Evolutionary conservation across 2,888 invertebrate genomes (phyloP).

Genomic region (Abscondita cerata): DNA sequence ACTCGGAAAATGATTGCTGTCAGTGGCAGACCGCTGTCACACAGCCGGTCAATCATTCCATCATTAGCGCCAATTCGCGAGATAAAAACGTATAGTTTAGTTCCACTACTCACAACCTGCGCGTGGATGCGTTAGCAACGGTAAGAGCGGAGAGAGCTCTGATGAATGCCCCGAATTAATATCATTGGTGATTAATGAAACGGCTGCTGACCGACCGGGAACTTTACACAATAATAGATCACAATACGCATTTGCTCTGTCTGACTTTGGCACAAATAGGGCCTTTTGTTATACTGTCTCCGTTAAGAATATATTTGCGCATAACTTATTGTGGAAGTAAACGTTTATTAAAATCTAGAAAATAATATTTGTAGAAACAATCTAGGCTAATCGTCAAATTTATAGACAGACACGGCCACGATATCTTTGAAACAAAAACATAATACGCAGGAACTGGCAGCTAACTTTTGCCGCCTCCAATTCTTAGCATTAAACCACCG

Average conservation of each 20-base stretch:
- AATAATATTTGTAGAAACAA: slow-evolving; percentile 11
- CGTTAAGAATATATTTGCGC: slow-evolving; percentile 32
- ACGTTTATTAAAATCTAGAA: slow-evolving; percentile 26
- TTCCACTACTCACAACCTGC: slow-evolving; percentile 42
- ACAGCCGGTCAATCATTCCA: slow-evolving; percentile 56
- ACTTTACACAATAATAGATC: slow-evolving; percentile 46
- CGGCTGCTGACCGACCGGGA: slow-evolving; percentile 49
- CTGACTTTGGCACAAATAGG: slow-evolving; percentile 34
- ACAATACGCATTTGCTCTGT: slow-evolving; percentile 41
- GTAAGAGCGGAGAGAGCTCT: slow-evolving; percentile 49
- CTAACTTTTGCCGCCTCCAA: slow-evolving; percentile 48
- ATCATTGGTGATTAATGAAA: slow-evolving; percentile 55
- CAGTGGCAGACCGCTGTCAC: slow-evolving; percentile 52
- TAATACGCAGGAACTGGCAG: slow-evolving; percentile 21
- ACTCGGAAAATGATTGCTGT: slow-evolving; percentile 59
- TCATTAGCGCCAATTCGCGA: slow-evolving; percentile 47
- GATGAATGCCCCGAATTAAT: slow-evolving; percentile 56
- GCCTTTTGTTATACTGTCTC: slow-evolving; percentile 33
- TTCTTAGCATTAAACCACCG: slow-evolving; percentile 52
- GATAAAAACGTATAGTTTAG: slow-evolving; percentile 39
- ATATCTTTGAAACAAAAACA: slow-evolving; percentile 20
- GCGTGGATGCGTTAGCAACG: slow-evolving; percentile 27
- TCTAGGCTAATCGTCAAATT: neutral
- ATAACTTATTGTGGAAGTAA: slow-evolving; percentile 29
- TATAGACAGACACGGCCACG: slow-evolving; percentile 10